phyloP scores from a whole-genome alignment of 2,888 invertebrate species.

The Bembecia ichneumoniformis region DNA sequence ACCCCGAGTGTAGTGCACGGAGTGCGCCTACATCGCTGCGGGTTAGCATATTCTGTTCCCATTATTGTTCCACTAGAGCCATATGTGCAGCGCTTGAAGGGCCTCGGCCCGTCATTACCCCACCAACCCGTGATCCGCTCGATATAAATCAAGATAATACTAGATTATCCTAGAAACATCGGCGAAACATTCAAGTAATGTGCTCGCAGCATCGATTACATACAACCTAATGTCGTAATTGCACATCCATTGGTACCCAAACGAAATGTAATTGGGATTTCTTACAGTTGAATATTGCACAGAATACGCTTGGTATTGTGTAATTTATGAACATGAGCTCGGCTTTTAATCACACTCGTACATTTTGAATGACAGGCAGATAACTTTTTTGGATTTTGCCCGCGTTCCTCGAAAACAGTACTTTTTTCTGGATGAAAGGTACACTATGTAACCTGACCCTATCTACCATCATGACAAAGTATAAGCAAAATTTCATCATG shows the following conservation, averaged over 20 bases:
- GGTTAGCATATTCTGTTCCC: constrained; percentile 26
- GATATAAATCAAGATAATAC: constrained; percentile 70
- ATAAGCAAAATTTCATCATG: too few relatives aligned
- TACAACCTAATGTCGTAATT: constrained; percentile 57
- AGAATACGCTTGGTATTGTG: constrained; percentile 40
- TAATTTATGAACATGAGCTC: constrained; percentile 35
- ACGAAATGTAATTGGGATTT: constrained; percentile 65
- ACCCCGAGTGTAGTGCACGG: constrained; percentile 11
- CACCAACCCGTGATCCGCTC: constrained; percentile 50
- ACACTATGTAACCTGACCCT: too few relatives aligned
- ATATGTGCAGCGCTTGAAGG: constrained; percentile 46
- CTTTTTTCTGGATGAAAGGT: too few relatives aligned
- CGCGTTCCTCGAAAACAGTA: too few relatives aligned
- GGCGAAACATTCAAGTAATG: constrained; percentile 60
- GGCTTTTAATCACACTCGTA: background rate
- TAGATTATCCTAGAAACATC: constrained; percentile 64
- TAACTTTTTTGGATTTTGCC: too few relatives aligned
- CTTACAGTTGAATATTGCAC: constrained; percentile 43
- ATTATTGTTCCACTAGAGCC: constrained; percentile 35
- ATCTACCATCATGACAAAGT: too few relatives aligned
- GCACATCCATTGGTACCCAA: constrained; percentile 63
- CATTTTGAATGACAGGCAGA: too few relatives aligned
- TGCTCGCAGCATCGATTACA: constrained; percentile 55
- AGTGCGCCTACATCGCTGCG: constrained; percentile 15
- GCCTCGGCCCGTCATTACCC: constrained; percentile 54